Conservation (phyloP, 1,140 invertebrate species). For the Penaeus japonicus region DNA sequence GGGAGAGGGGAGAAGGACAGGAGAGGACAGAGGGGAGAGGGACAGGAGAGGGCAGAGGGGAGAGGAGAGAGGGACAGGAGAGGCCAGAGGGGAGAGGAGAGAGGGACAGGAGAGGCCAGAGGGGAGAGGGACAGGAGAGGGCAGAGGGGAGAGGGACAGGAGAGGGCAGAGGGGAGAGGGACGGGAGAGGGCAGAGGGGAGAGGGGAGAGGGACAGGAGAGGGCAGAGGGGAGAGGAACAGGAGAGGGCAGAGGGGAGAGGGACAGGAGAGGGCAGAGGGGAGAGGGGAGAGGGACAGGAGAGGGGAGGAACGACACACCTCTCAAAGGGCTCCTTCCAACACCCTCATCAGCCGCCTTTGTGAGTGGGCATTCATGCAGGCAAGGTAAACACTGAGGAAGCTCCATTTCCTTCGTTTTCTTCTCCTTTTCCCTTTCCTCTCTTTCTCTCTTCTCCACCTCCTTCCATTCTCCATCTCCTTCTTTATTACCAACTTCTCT, state of each 20-base stretch:
- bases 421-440: not conserved
- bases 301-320: not conserved
- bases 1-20: not conserved
- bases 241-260: not conserved
- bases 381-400: too few relatives aligned
- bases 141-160: not conserved
- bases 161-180: not conserved
- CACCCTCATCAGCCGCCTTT: too few relatives aligned
- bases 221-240: not conserved
- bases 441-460: constrained; percentile 11
- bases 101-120: not conserved
- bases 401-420: not conserved
- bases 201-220: not conserved
- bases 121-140: not conserved
- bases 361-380: too few relatives aligned
- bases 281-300: not conserved
- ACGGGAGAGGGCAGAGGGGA: not conserved
- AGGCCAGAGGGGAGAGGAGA: not conserved
- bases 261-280: not conserved
- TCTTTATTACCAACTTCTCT: too few relatives aligned
- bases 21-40: not conserved
- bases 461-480: not conserved
- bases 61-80: not conserved
- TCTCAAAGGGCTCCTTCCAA: too few relatives aligned
- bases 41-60: not conserved